A percentile compares a stretch with the other conserved stretches of the same genome.
phyloP scores from a whole-genome alignment of 2,113 vertebrate species.

The Urocynchramus pylzowi region DNA sequence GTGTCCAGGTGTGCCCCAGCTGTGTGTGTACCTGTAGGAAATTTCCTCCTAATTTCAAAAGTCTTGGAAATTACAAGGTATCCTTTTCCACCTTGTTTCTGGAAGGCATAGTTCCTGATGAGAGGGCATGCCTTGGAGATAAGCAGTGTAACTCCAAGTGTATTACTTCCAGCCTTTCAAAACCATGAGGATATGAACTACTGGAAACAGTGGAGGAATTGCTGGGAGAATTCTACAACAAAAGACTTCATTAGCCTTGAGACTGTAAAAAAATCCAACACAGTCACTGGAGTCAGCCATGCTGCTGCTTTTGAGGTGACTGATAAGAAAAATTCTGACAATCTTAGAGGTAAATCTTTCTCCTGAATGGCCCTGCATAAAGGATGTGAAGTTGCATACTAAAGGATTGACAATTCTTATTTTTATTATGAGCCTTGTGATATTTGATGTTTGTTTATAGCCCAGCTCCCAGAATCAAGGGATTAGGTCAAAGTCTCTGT shows the following conservation, averaged over 20 bases:
- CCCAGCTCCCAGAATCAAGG: background rate
- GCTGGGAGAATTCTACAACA: constrained; percentile 29
- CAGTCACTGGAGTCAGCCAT: background rate
- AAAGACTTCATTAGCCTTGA: constrained; percentile 32
- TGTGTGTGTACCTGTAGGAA: background rate
- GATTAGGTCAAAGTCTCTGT: background rate
- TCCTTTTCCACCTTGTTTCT: background rate
- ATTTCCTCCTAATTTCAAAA: background rate
- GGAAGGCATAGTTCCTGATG: background rate
- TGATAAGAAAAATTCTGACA: constrained; percentile 29
- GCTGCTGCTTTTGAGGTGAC: constrained; percentile 3
- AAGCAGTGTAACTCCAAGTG: background rate
- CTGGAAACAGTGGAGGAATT: background rate
- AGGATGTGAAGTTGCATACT: background rate
- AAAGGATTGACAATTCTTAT: background rate
- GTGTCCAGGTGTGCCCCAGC: background rate
- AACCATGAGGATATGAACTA: background rate
- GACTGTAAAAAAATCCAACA: background rate
- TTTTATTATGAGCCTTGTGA: background rate
- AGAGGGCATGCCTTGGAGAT: background rate
- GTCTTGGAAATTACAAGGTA: background rate
- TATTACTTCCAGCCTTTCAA: background rate
- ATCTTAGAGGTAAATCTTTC: background rate
- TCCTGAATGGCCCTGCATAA: background rate
- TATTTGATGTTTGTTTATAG: background rate